These are phyloP conservation scores for Tokudaia tokunoshimensis DNA, from an alignment of 2,797 vertebrate species.

Conservation along the genomic window DNA sequence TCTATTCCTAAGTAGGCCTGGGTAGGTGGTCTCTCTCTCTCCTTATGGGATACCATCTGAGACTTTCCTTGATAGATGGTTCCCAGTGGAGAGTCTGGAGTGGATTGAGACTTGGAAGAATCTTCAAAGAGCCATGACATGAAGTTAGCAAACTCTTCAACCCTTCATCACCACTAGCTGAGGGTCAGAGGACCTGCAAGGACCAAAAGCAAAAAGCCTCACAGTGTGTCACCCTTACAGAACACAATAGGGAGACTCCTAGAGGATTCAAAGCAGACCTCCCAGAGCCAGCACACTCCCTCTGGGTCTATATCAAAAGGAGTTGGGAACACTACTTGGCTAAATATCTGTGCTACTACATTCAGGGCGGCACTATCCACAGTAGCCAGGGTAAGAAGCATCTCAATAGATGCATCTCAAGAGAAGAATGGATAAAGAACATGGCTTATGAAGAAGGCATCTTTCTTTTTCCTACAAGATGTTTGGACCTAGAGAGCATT, in stretches of 20 bases:
- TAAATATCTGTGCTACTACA: neutral
- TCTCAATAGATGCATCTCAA: neutral
- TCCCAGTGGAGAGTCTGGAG: neutral
- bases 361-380: neutral
- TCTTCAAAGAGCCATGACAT: neutral
- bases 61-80: neutral
- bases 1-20: neutral
- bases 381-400: neutral
- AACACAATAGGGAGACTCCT: neutral
- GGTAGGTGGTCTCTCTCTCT: neutral
- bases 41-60: neutral
- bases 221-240: too few species aligned
- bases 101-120: neutral
- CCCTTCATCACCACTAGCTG: neutral
- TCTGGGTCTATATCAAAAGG: neutral
- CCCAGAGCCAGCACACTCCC: neutral
- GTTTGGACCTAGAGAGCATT: neutral
- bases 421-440: neutral
- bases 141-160: constrained; percentile 26
- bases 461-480: neutral
- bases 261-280: neutral
- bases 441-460: neutral
- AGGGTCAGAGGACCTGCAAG: neutral
- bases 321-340: neutral
- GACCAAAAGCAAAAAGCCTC: neutral